Percentiles rank a stretch among this genome's conserved stretches.
phyloP scores from a whole-genome alignment of 2,797 vertebrate species.

The Fistularia tabacaria region DNA sequence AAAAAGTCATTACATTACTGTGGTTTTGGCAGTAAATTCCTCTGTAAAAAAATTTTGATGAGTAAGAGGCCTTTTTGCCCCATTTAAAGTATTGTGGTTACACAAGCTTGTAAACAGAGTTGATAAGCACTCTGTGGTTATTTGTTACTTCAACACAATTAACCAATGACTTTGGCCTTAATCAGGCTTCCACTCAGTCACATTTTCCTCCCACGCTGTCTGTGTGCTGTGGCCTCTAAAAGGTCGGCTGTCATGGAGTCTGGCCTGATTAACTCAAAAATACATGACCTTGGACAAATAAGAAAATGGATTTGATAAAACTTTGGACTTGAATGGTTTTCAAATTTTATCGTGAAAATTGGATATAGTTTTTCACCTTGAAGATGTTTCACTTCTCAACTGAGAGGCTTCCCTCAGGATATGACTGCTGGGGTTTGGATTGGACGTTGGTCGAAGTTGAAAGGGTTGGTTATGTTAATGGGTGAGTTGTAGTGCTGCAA shows the following conservation, averaged over 20 bases:
- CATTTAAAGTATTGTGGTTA: conserved; percentile 31
- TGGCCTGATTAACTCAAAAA: conserved; percentile 13
- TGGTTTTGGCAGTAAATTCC: conserved; percentile 1
- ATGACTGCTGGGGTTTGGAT: too few relatives aligned
- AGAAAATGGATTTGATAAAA: not conserved
- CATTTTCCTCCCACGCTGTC: conserved; percentile 54
- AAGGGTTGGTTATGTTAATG: too few relatives aligned
- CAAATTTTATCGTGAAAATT: too few relatives aligned
- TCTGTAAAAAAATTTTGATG: conserved; percentile 15
- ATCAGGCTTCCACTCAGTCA: conserved; percentile 44
- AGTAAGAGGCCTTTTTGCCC: conserved; percentile 12
- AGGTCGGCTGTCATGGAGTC: conserved; percentile 5
- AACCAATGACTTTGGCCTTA: conserved; percentile 48
- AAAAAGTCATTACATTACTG: conserved; percentile 26
- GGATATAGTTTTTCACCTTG: too few relatives aligned
- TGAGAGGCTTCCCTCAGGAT: too few relatives aligned
- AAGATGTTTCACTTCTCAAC: too few relatives aligned
- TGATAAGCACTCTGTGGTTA: conserved; percentile 39
- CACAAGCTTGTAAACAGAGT: conserved; percentile 36
- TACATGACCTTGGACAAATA: conserved; percentile 26
- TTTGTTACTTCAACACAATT: conserved; percentile 51
- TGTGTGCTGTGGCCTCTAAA: conserved; percentile 8
- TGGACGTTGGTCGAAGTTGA: too few relatives aligned
- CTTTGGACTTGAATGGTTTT: too few relatives aligned
- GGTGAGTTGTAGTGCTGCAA: too few relatives aligned